A percentile compares a stretch with the other conserved stretches of the same genome.
Evolutionary conservation across 1,140 invertebrate genomes (phyloP).

Genomic region (Pogonomyrmex barbatus): DNA sequence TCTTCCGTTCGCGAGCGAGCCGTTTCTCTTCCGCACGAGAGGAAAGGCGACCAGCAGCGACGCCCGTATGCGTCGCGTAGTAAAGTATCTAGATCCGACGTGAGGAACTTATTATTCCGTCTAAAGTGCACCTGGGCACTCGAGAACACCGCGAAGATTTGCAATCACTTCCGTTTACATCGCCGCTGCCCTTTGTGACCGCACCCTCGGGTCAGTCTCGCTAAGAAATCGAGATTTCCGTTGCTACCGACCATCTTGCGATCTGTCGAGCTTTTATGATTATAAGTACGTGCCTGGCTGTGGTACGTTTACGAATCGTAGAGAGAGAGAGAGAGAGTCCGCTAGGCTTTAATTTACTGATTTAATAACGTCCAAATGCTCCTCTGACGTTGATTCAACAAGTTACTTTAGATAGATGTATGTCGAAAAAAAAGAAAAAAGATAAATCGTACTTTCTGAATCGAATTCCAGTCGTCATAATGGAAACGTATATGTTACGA

Average conservation of each 20-base stretch:
- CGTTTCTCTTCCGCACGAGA: constrained; percentile 15
- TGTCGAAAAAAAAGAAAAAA: background rate
- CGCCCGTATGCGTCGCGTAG: constrained; percentile 68
- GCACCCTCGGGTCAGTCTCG: constrained; percentile 65
- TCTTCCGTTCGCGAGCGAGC: constrained; percentile 31
- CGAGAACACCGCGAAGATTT: constrained; percentile 79
- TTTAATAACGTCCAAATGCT: background rate
- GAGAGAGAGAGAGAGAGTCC: background rate
- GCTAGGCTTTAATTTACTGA: background rate
- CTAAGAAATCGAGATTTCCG: constrained; percentile 81
- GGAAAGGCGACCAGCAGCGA: constrained; percentile 57
- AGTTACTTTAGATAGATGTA: background rate
- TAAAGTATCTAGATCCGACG: constrained; percentile 76
- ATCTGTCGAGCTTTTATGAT: constrained; percentile 13
- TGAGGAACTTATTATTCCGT: constrained; percentile 77
- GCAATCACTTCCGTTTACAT: constrained; percentile 80
- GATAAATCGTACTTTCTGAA: background rate
- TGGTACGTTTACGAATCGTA: constrained; percentile 10
- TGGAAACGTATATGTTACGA: background rate
- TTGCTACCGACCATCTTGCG: constrained; percentile 75
- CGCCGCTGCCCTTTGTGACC: constrained; percentile 69
- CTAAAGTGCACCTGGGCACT: constrained; percentile 82
- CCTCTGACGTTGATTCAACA: background rate
- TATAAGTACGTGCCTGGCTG: background rate
- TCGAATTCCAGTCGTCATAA: constrained; percentile 4